phyloP scores from a whole-genome alignment of 1,140 invertebrate species.

The Microplitis demolitor region DNA sequence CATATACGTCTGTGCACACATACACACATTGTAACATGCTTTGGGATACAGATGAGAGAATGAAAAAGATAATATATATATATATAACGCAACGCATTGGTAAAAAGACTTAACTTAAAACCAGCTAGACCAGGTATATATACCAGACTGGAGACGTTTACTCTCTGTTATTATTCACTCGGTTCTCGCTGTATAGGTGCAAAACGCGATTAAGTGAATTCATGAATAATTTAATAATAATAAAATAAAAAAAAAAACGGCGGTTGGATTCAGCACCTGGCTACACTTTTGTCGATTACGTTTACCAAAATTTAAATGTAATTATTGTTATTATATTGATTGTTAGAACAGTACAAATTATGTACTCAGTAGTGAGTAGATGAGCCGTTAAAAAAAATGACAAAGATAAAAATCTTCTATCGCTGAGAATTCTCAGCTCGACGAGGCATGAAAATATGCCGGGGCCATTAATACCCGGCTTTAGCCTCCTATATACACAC shows the following conservation, averaged over 20 bases:
- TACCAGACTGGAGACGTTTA: too few species aligned
- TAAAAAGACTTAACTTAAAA: slow-evolving; percentile 50
- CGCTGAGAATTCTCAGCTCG: slow-evolving; percentile 41
- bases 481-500: neutral
- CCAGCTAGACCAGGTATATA: slow-evolving; percentile 44
- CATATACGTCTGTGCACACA: slow-evolving; percentile 18
- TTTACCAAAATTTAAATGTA: neutral
- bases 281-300: slow-evolving; percentile 20
- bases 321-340: neutral
- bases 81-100: slow-evolving; percentile 29
- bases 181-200: slow-evolving; percentile 38
- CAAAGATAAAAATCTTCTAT: slow-evolving; percentile 49
- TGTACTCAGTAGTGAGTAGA: slow-evolving; percentile 5
- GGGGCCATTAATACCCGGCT: slow-evolving; percentile 30
- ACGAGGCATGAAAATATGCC: slow-evolving; percentile 34
- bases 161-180: neutral
- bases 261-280: slow-evolving; percentile 43
- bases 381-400: slow-evolving; percentile 36
- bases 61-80: too few species aligned
- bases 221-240: slow-evolving; percentile 58
- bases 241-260: neutral
- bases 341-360: neutral
- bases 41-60: neutral
- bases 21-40: neutral
- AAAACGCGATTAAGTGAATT: slow-evolving; percentile 60